Base-by-base conservation (phyloP, 2,888 invertebrate genomes). In the Sminthurides aquaticus region DNA sequence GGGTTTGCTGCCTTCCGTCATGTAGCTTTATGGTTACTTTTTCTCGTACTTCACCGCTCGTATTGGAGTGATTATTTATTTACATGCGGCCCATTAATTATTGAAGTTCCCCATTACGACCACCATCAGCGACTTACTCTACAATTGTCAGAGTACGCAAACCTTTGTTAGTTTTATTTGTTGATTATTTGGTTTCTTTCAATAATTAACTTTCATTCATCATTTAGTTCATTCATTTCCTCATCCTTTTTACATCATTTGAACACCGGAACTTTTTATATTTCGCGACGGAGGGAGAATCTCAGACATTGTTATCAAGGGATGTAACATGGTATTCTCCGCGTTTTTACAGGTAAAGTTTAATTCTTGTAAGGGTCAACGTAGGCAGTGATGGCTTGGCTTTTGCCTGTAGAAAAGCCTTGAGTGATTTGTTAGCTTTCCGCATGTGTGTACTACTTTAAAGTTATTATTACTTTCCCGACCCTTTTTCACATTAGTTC, bases 351-450 rank as follows among this genome's bases (percentile, higher is more conserved):
- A n/a, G n/a, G n/a, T n/a, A n/a, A n/a, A n/a, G n/a, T 34, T 34
- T 34, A 34, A 5, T 15, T 34, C 43, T 34, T 34, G 48, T 28
- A 24, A 62, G 62, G 57, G 49, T 62, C 62, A 62, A 61, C 55
- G 27, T 62, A 28, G 62, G 62, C 62, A 62, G 62, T 62, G 62
- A 62, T 56, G 43, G 54, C 61, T 61, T 34, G 43, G 61, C 60
- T 60, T 61, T 61, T 54, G 27, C 54, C 28, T 15, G 24, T 52
- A 24, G 54, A 34, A 34, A 34, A 34, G 43, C 43, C 8, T 15
- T 15, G 43, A 34, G 43, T 34, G 15, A 5, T 34, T 34, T 34
- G 43, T 34, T 34, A 34, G 8, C 43, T 34, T 15, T 34, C 15
- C 43, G 43, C 43, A 34, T 11, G 15, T n/a, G 15, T 34, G 8